Evolutionary conservation across 1,140 invertebrate genomes (phyloP).

Genomic region (Armadillidium nasatum): DNA sequence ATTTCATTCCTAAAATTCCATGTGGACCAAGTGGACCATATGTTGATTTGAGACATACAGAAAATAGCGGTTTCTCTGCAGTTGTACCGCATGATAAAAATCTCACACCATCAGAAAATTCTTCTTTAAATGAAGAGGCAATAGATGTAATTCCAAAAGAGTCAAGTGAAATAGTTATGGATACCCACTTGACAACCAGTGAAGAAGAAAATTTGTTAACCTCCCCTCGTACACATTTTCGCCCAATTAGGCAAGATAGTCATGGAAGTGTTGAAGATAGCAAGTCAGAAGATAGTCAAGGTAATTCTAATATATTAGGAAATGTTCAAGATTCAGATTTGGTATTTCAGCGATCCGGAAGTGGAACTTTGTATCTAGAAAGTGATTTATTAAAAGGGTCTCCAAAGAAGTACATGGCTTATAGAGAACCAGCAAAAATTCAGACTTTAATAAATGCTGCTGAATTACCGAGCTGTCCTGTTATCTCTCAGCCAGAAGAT

Average conservation of each 20-base stretch:
- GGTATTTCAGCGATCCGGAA: constrained; percentile 49
- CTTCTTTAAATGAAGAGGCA: not conserved
- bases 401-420: constrained; percentile 56
- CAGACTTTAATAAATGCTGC: constrained; percentile 25
- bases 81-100: constrained; percentile 39
- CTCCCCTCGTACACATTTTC: constrained; percentile 68
- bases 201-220: constrained; percentile 65
- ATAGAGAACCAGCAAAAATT: constrained; percentile 49
- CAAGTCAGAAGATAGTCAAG: constrained; percentile 61
- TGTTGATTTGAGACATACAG: constrained; percentile 36
- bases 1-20: constrained; percentile 27
- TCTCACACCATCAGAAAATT: constrained; percentile 10
- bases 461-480: not conserved
- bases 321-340: constrained; percentile 52
- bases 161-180: not conserved
- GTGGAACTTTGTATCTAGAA: constrained; percentile 49
- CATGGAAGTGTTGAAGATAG: constrained; percentile 35
- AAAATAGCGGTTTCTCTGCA: constrained; percentile 38
- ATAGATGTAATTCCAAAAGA: not conserved
- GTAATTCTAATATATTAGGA: constrained; percentile 56
- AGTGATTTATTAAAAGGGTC: constrained; percentile 49
- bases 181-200: constrained; percentile 8
- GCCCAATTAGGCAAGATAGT: constrained; percentile 61
- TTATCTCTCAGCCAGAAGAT: constrained; percentile 22
- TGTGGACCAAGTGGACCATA: constrained; percentile 37